phyloP scores from a whole-genome alignment of 1,140 invertebrate species.

The Drosophila equinoxialis region DNA sequence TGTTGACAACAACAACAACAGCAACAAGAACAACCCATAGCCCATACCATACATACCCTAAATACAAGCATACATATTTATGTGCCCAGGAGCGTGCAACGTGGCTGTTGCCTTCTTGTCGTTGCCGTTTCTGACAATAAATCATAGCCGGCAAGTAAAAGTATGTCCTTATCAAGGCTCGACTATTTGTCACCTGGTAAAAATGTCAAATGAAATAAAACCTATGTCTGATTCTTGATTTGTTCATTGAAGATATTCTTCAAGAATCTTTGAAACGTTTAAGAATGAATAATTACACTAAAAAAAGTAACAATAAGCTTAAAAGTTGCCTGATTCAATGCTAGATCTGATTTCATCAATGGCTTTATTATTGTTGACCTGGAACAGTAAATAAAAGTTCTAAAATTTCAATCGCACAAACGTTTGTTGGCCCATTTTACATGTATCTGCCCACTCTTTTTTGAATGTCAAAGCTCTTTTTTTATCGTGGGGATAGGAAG shows the following conservation, averaged over 20 bases:
- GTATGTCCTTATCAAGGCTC: slow-evolving; percentile 32
- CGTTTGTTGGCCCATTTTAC: neutral
- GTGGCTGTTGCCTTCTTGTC: slow-evolving; percentile 11
- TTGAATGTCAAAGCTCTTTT: slow-evolving; percentile 15
- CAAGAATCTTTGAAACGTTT: too few species aligned
- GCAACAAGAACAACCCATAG: slow-evolving; percentile 10
- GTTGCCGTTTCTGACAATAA: slow-evolving; percentile 24
- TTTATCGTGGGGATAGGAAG: too few species aligned
- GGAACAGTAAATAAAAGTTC: too few species aligned
- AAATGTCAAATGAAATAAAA: neutral
- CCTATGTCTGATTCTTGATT: too few species aligned
- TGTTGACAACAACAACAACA: slow-evolving; percentile 15
- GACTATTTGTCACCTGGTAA: slow-evolving; percentile 31
- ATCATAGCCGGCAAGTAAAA: slow-evolving; percentile 43
- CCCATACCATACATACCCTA: slow-evolving; percentile 19
- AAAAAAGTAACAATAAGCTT: too few species aligned
- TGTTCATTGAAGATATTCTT: too few species aligned
- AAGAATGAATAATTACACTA: too few species aligned
- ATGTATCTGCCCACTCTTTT: neutral
- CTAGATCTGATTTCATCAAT: too few species aligned
- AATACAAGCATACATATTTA: slow-evolving; percentile 37
- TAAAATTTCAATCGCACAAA: neutral
- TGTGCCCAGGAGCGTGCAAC: slow-evolving; percentile 47
- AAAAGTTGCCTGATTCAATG: too few species aligned
- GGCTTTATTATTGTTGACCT: too few species aligned